Conservation (phyloP, 2,113 vertebrate species). For the Sturnira hondurensis region DNA sequence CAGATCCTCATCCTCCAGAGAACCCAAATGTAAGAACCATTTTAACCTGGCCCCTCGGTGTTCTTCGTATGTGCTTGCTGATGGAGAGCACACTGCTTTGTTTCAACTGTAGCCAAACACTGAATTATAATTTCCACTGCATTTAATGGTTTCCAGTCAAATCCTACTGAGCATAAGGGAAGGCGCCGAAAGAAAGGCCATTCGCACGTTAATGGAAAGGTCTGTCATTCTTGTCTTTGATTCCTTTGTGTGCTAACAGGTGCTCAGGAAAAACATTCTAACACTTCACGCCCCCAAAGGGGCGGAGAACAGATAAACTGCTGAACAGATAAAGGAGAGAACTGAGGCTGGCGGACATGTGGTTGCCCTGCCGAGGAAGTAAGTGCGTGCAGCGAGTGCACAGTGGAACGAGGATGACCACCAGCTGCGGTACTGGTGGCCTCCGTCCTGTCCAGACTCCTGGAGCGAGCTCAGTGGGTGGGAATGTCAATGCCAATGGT, state of each 20-base stretch:
- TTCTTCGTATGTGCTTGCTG: background rate
- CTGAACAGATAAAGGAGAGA: background rate
- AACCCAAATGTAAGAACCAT: background rate
- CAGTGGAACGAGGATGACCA: background rate
- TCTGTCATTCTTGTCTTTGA: slow-evolving; percentile 16
- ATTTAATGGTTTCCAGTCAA: slow-evolving; percentile 41
- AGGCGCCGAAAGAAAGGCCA: slow-evolving; percentile 31
- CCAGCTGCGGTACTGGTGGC: slow-evolving; percentile 33
- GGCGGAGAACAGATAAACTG: background rate
- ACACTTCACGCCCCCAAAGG: background rate
- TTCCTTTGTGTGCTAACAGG: slow-evolving; percentile 46
- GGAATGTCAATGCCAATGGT: background rate
- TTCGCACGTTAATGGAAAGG: slow-evolving; percentile 33
- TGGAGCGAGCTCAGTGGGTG: background rate
- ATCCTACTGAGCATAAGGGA: slow-evolving; percentile 33
- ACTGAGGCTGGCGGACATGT: background rate
- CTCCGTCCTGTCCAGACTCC: slow-evolving; percentile 31
- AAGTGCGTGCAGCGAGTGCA: background rate
- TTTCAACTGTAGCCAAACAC: slow-evolving; percentile 44
- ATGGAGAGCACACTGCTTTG: background rate
- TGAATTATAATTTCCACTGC: slow-evolving; percentile 41
- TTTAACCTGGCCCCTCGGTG: slow-evolving; percentile 15
- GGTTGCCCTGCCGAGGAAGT: background rate
- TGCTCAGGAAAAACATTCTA: slow-evolving; percentile 25
- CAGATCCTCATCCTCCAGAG: background rate